Evolutionary conservation across 2,888 invertebrate genomes (phyloP), one percentile per base, ranked within the genome.

Genomic region (Drosophila nigritarsus): DNA sequence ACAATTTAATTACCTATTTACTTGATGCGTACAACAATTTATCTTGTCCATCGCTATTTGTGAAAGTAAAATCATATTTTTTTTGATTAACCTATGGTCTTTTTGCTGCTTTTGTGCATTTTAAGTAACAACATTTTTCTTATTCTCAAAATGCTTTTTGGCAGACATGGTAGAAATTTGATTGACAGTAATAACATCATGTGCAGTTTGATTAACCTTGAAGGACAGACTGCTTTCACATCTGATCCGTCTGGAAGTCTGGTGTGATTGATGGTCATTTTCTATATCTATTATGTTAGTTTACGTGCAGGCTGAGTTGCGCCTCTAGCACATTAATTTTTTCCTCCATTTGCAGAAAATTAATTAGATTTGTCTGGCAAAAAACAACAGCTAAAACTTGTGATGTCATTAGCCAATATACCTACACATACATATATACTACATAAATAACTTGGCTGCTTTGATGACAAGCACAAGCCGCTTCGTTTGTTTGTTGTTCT

Each of bases 1-100:
- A 78, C 81, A 81, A 68, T 78, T 81, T 78, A 81, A 78, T 78
- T 78, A 81, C 58, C 68, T 60, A 55, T 67, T 62, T 53, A 65
- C 58, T 34, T 62, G 61, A 65, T 77, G 78, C 78, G 73, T 78
- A 56, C 2, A 59, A 62, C 61, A 64, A 50, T 66, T 65, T 49
- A 64, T 66, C 24, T 15, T 65, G 48, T 8, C 18, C 18, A 24
- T 45, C 45, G 24, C 36, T 15, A 24, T 62, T 65, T 61, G 63
- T 56, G 50, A 55, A 45, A 71, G 69, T 69, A 42, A 40, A 63
- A 15, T 40, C 27, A 36, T 34, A 27, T 40, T 27, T 71, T 63
- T 50, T 29, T 48, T 62, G 75, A 74, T 74, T 69, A 78, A 42
- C 61, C 68, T 50, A 30, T 54, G 32, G 34, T 32, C 49, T 32